These are phyloP conservation scores for Helostoma temminkii DNA, from an alignment of 2,797 vertebrate species.

Conservation along the genomic window DNA sequence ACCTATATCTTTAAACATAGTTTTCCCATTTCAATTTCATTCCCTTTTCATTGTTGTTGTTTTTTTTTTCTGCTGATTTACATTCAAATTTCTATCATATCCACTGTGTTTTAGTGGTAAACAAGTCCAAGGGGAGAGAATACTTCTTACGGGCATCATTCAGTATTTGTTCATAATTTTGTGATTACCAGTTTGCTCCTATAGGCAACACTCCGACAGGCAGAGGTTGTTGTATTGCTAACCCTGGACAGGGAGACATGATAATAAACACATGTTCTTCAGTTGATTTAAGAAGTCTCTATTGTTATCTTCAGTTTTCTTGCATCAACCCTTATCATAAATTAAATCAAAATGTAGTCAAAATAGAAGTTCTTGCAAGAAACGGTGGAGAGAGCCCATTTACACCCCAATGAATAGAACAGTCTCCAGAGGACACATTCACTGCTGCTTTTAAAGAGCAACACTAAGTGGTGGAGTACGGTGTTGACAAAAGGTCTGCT, in stretches of 20 bases:
- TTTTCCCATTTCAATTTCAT: not conserved
- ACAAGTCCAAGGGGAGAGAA: not conserved
- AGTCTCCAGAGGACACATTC: conserved; percentile 55
- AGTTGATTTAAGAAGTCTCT: not conserved
- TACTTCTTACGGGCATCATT: not conserved
- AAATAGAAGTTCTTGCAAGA: conserved; percentile 37
- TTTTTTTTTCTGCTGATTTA: conserved; percentile 1
- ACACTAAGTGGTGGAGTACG: conserved; percentile 36
- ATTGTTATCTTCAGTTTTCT: not conserved
- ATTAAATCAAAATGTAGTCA: conserved; percentile 31
- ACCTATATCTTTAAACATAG: not conserved
- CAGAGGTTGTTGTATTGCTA: not conserved
- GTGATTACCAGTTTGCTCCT: conserved; percentile 6
- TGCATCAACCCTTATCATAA: conserved; percentile 9
- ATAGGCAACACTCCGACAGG: not conserved
- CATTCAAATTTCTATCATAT: not conserved
- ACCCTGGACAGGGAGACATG: not conserved
- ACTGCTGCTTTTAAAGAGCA: conserved; percentile 54
- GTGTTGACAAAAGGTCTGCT: conserved; percentile 46
- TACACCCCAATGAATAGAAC: conserved; percentile 43
- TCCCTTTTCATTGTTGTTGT: not conserved
- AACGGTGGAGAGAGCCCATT: conserved; percentile 53
- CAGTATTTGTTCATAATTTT: not conserved
- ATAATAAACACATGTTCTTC: not conserved
- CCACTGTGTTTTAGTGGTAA: not conserved